Evolutionary conservation across 2,113 vertebrate species (phyloP), one percentile per base, ranked within the genome.

Genomic region (Sorex araneus): DNA sequence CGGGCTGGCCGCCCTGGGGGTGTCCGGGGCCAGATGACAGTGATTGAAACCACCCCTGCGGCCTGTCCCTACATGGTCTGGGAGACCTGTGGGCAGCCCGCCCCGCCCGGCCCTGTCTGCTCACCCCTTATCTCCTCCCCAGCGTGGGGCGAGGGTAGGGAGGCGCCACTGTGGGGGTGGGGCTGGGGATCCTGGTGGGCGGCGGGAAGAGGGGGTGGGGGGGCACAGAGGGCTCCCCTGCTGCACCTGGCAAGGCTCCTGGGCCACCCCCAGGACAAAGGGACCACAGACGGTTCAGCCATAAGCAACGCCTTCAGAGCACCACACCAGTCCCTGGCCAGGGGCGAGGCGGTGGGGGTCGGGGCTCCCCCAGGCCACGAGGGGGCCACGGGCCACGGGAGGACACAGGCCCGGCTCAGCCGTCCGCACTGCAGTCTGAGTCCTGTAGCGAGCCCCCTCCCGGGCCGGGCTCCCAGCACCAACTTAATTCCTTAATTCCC

Each of bases 401-500:
- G 57, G 57, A 21, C 57, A 60, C 57, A 60, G 57, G 47, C 47
- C 47, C 47, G 47, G 57, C 57, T 13, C 15, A 2, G 57, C 57
- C 15, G 57, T 6, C 57, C 21, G 19, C 21, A 23, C 21, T 60
- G 57, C 2, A 40, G 34, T 70, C 79, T 25, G 32, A 34, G 36
- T 64, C 76, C 43, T 60, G 73, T 83, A 93, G 70, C 63, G 69
- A 11, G 83, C 27, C 92, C 50, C 34, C 64, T 45, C 67, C 27
- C 1, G 25, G 25, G 40, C 18, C 85, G 57, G 10, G 91, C 78
- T 70, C 81, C 70, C 74, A 85, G 73, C n/a, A 21, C 81, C 81
- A 87, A 70, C 83, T 75, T 95, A 94, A 95, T 78, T 94, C 92
- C 89, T 94, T 95, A 93, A 95, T 92, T 95, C 93, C 90, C 74